Evolutionary conservation across 2,888 invertebrate species (phyloP), one percentile per base, ranked within the genome.

Genomic region (Tigriopus californicus): DNA sequence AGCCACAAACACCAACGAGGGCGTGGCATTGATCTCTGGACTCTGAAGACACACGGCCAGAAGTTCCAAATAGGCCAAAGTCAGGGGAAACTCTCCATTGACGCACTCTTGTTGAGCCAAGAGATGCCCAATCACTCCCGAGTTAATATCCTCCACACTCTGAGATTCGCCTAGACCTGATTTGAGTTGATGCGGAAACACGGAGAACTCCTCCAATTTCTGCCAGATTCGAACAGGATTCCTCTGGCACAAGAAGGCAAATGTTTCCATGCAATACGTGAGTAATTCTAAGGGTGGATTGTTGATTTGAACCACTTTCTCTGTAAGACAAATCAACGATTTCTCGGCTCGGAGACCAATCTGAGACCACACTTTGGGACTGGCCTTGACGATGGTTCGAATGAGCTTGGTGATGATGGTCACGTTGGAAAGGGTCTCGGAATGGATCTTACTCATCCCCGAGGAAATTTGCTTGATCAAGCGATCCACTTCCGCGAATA

Each of bases 41-140:
- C 61, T 61, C 41, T 60, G 52, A 1, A 59, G 52, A 15, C 57
- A 62, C 24, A 60, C 52, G n/a, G 41, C 33, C 33, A 63, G 52
- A 41, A 64, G 57, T 12, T 62, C 56, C 8, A 64, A 42, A 60
- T 63, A 63, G 5, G 64, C 61, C 13, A 61, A 22, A 4, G 61
- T 62, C 58, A 62, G 41, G 11, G 60, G 58, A 56, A 63, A 64
- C n/a, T 58, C 49, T 15, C 64, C 62, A 18, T 58, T 41, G 3
- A 63, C 63, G 41, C 63, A 63, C 58, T 64, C 64, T 24, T 61
- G 61, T 1, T 61, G 52, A 11, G 63, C 61, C n/a, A 64, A 56
- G 18, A 64, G 33, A 41, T 20, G 51, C 3, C 61, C 61, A 33
- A 61, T 22, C 12, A 57, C 49, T 20, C 62, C 61, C n/a, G 54